phyloP scores from a whole-genome alignment of 2,888 invertebrate species.

The Coelopa pilipes region DNA sequence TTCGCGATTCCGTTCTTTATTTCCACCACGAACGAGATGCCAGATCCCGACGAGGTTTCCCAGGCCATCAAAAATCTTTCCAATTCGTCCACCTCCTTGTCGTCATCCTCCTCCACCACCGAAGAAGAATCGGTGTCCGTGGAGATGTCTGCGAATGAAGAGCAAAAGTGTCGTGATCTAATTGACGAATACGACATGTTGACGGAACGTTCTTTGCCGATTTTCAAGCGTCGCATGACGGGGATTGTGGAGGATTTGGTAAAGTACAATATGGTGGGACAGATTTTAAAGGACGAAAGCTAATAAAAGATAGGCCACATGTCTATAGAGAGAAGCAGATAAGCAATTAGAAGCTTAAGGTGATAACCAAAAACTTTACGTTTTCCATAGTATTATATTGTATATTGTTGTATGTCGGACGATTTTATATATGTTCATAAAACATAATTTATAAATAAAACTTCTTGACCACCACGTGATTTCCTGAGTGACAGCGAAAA shows the following conservation, averaged over 20 bases:
- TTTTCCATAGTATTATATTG: neutral
- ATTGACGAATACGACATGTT: slow-evolving; percentile 54
- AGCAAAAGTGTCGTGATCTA: slow-evolving; percentile 34
- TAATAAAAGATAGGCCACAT: no score
- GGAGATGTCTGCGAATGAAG: slow-evolving; percentile 31
- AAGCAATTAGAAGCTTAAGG: no score
- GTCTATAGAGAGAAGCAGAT: no score
- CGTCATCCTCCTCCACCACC: neutral
- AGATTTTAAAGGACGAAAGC: no score
- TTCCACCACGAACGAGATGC: slow-evolving; percentile 52
- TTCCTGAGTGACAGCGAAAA: neutral
- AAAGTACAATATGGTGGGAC: slow-evolving; percentile 49
- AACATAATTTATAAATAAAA: neutral
- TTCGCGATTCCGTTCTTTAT: slow-evolving; percentile 59
- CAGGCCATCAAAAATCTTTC: slow-evolving; percentile 54
- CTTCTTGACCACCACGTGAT: neutral
- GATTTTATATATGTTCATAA: neutral
- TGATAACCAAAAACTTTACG: no score
- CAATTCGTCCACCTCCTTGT: slow-evolving; percentile 39
- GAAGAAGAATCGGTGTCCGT: neutral
- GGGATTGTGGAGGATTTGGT: slow-evolving; percentile 54
- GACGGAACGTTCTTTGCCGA: slow-evolving; percentile 54
- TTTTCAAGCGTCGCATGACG: slow-evolving; percentile 55
- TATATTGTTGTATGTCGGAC: no score
- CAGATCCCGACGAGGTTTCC: slow-evolving; percentile 56